These are phyloP conservation scores for Saguinus imperator DNA, from an alignment of 2,113 vertebrate genomes.

Conservation along the genomic window DNA sequence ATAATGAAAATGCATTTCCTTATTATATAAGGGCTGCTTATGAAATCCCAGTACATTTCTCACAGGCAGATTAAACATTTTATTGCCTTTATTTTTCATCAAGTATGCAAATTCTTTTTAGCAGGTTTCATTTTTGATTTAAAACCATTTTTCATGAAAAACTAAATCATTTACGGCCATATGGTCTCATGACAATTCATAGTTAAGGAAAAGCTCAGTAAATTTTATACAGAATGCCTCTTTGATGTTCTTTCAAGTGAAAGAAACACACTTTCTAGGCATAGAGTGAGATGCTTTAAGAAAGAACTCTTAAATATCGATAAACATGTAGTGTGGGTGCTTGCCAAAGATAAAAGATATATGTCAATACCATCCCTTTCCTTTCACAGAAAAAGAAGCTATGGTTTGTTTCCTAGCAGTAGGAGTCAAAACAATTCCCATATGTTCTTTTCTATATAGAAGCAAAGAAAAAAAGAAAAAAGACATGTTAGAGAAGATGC, in stretches of 20 bases:
- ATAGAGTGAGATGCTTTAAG: conserved; percentile 20
- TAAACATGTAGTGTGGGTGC: conserved; percentile 32
- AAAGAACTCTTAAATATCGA: conserved; percentile 45
- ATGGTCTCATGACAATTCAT: conserved; percentile 79
- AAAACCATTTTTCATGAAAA: conserved; percentile 80
- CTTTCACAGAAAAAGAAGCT: conserved; percentile 7
- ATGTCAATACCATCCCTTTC: conserved; percentile 21
- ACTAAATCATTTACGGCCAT: conserved; percentile 80
- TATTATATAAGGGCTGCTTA: conserved; percentile 72
- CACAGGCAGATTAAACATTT: conserved; percentile 77
- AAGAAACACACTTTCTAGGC: conserved; percentile 46
- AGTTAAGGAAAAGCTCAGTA: conserved; percentile 65
- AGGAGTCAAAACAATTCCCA: conserved; percentile 38
- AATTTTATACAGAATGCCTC: conserved; percentile 67
- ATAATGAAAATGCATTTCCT: conserved; percentile 79
- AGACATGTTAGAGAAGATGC: not conserved
- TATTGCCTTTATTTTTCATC: conserved; percentile 82
- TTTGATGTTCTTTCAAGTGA: conserved; percentile 69
- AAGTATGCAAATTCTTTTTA: conserved; percentile 80
- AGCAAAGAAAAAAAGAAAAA: not conserved
- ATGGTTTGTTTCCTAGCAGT: not conserved
- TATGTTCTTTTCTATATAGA: conserved; percentile 21
- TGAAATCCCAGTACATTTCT: conserved; percentile 78
- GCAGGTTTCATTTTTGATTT: conserved; percentile 79
- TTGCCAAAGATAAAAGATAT: conserved; percentile 58